phyloP scores from a whole-genome alignment of 2,888 invertebrate genomes.

The Gastracanthus pulcherrimus region DNA sequence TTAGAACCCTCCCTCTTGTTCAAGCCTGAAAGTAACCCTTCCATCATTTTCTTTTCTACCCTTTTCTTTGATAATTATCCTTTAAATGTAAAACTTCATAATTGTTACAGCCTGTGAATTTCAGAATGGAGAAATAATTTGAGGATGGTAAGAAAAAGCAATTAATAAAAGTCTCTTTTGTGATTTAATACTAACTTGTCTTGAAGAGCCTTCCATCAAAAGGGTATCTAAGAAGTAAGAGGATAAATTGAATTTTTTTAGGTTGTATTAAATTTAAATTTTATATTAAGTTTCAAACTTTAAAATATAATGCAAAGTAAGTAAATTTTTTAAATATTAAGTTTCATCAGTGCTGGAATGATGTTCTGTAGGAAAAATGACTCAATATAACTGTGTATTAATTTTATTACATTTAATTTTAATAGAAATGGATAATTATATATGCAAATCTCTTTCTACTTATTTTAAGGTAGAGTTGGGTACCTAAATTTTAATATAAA shows the following conservation, averaged over 20 bases:
- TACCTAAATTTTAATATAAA: too few species aligned
- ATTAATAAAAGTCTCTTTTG: constrained; percentile 19
- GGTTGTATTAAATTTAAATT: not conserved
- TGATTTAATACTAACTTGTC: constrained; percentile 17
- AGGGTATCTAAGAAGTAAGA: not conserved
- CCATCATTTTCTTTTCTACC: not conserved
- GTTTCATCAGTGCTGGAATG: too few species aligned
- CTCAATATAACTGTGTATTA: too few species aligned
- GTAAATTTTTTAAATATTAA: too few species aligned
- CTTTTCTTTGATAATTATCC: constrained; percentile 32
- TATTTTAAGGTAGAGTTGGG: too few species aligned
- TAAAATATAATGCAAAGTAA: too few species aligned
- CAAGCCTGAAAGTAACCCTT: constrained; percentile 17
- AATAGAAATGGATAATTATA: too few species aligned
- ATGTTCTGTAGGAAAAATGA: too few species aligned
- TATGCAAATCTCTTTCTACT: too few species aligned
- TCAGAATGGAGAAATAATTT: not conserved
- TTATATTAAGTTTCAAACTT: too few species aligned
- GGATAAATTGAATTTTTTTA: not conserved
- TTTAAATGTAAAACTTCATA: constrained; percentile 34
- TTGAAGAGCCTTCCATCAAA: not conserved
- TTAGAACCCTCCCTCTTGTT: constrained; percentile 50
- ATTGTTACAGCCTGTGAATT: not conserved
- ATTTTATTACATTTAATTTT: too few species aligned
- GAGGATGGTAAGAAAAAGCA: not conserved